Evolutionary conservation across 2,113 vertebrate species (phyloP).

Genomic region (Oncorhynchus masou): DNA sequence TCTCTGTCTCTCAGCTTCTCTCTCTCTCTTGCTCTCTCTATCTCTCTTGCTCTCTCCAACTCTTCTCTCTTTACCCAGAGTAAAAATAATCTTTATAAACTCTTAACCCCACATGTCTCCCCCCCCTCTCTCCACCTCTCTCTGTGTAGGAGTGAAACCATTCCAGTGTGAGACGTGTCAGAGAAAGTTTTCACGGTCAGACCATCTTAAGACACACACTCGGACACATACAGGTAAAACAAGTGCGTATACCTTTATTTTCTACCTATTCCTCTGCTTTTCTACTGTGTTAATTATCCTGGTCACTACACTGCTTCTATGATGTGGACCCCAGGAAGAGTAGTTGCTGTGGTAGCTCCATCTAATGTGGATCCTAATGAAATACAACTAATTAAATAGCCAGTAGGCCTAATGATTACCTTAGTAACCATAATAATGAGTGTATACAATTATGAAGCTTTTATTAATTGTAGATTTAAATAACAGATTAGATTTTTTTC

Average conservation of each 20-base stretch:
- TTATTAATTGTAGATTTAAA: too few species aligned
- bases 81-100: neutral
- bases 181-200: conserved; percentile 98
- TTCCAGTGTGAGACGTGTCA: conserved; percentile 98
- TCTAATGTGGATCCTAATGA: too few species aligned
- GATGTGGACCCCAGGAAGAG: too few species aligned
- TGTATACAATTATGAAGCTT: too few species aligned
- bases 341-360: too few species aligned
- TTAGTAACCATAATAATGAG: too few species aligned
- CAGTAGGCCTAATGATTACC: too few species aligned
- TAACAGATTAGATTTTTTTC: too few species aligned
- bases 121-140: neutral
- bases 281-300: neutral
- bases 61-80: neutral
- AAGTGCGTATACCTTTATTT: conserved; percentile 99
- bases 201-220: conserved; percentile 99
- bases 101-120: conserved; percentile 9
- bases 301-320: too few species aligned
- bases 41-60: neutral
- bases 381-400: too few species aligned
- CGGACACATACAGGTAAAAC: conserved; percentile 99
- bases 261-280: conserved; percentile 83
- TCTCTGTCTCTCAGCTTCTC: too few species aligned
- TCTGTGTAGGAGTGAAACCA: conserved; percentile 89
- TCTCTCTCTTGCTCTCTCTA: neutral